A percentile compares a stretch with the other conserved stretches of the same genome.
phyloP scores from a whole-genome alignment of 2,888 invertebrate genomes.

The Lasius fuliginosus region DNA sequence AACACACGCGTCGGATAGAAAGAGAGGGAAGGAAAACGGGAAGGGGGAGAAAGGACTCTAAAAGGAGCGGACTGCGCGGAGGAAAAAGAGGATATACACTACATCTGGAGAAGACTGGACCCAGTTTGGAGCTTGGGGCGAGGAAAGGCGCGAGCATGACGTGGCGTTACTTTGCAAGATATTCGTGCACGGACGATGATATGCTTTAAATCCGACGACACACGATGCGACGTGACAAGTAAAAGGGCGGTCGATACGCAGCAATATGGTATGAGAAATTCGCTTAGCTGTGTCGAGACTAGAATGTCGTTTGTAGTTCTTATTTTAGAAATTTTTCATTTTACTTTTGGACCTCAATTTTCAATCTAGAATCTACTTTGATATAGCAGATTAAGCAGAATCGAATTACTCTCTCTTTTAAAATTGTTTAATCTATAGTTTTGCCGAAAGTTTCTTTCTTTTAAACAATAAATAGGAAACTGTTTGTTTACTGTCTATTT shows the following conservation, averaged over 20 bases:
- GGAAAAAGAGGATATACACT: conserved; percentile 53
- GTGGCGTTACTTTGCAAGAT: conserved; percentile 60
- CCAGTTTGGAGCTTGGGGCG: conserved; percentile 64
- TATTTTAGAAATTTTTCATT: background rate
- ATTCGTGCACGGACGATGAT: conserved; percentile 70
- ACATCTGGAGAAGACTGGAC: conserved; percentile 61
- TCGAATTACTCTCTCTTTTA: background rate
- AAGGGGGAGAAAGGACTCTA: conserved; percentile 11
- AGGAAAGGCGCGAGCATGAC: conserved; percentile 71
- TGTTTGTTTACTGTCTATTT: background rate
- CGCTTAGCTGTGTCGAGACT: conserved; percentile 74
- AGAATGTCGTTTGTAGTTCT: conserved; percentile 78
- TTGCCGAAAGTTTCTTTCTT: background rate
- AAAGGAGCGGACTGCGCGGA: conserved; percentile 41
- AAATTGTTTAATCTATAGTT: background rate
- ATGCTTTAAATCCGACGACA: conserved; percentile 74
- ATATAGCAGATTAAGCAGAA: background rate
- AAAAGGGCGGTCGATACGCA: conserved; percentile 65
- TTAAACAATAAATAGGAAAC: background rate
- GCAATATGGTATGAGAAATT: conserved; percentile 76
- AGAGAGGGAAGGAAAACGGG: conserved; percentile 4
- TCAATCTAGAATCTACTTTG: background rate
- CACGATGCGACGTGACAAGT: conserved; percentile 41
- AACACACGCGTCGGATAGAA: conserved; percentile 54
- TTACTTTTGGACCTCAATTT: background rate